A percentile compares a stretch with the other conserved stretches of the same genome.
Conservation (phyloP, 2,113 vertebrate species). For the Coptodon rendalli region DNA sequence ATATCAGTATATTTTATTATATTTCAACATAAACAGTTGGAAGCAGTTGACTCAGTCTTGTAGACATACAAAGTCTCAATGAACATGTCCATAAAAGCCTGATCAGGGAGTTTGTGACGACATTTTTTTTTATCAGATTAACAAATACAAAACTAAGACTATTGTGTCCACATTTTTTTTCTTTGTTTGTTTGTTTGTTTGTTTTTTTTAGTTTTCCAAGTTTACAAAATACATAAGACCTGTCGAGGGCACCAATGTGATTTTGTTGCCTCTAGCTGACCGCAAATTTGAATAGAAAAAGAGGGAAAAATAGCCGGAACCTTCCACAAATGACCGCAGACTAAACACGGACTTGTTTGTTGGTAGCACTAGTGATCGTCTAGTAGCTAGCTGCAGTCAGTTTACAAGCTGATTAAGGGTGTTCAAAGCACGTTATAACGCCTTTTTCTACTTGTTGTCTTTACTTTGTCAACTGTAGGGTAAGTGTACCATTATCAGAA, state of each 20-base stretch:
- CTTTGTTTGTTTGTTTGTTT: neutral
- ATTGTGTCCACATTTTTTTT: rapidly evolving
- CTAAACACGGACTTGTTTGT: constrained; percentile 39
- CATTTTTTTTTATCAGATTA: neutral
- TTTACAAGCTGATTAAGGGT: neutral
- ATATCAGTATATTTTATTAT: neutral
- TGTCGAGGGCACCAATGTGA: neutral
- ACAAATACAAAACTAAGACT: neutral
- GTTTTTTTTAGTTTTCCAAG: neutral
- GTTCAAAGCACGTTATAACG: rapidly evolving
- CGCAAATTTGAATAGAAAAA: neutral
- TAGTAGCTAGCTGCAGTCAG: neutral
- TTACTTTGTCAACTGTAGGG: neutral
- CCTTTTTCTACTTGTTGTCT: no score
- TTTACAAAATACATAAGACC: neutral
- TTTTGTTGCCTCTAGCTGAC: neutral
- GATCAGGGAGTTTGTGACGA: neutral
- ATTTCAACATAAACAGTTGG: neutral
- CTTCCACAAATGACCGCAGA: neutral
- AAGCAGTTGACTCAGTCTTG: neutral
- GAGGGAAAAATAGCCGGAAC: neutral
- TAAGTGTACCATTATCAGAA: neutral
- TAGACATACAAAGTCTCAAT: neutral
- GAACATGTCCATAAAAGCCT: neutral
- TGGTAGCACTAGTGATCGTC: neutral